These are phyloP conservation scores for Hoplias malabaricus DNA, from an alignment of 2,113 vertebrate genomes.

Conservation along the genomic window DNA sequence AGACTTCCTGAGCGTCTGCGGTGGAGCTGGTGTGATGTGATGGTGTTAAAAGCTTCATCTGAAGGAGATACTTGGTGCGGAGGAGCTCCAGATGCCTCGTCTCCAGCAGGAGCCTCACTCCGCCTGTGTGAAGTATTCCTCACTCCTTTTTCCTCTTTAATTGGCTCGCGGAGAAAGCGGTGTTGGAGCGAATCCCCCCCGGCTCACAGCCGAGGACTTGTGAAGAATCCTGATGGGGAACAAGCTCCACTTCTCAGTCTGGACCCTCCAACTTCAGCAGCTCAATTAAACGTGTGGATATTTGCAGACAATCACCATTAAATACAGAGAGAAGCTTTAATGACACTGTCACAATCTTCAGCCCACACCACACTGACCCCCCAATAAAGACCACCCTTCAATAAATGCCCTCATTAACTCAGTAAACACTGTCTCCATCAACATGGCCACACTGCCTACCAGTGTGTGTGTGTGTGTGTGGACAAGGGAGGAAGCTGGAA, in stretches of 20 bases:
- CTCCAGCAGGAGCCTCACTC: constrained; percentile 2
- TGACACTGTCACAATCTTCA: not conserved
- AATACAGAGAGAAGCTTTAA: not conserved
- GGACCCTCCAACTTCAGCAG: not conserved
- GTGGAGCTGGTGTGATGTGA: constrained; percentile 36
- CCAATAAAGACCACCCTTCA: not conserved
- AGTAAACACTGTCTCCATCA: not conserved
- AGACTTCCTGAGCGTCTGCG: constrained; percentile 24
- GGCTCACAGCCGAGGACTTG: constrained; percentile 20
- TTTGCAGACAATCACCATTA: not conserved
- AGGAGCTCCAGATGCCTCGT: constrained; percentile 25
- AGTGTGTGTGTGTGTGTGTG: too few relatives aligned
- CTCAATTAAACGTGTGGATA: not conserved
- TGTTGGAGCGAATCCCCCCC: constrained; percentile 21
- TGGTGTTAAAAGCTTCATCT: constrained; percentile 19
- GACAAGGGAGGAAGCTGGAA: too few relatives aligned
- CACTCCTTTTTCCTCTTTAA: constrained; percentile 42
- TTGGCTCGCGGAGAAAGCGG: constrained; percentile 43
- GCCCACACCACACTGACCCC: not conserved
- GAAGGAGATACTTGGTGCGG: not conserved
- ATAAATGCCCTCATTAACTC: not conserved
- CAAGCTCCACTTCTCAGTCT: not conserved
- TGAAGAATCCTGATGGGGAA: constrained; percentile 35
- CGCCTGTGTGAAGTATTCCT: constrained; percentile 45
- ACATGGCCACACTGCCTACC: too few relatives aligned